Base-by-base conservation (phyloP, 1,140 invertebrate genomes). In the Macrocentrus cingulum region DNA sequence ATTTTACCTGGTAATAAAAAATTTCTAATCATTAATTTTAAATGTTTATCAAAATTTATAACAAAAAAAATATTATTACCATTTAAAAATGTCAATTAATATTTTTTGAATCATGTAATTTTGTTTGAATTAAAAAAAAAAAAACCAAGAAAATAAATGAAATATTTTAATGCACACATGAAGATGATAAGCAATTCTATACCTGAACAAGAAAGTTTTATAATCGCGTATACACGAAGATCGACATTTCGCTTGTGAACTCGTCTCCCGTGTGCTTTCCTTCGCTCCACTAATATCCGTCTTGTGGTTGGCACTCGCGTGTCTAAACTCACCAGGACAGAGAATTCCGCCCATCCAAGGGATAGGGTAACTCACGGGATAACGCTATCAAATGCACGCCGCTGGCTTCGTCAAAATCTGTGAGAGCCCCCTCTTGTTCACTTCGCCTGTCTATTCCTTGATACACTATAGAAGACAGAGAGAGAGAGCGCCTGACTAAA, bases 371-470 rank as follows among this genome's bases (percentile, higher is more conserved):
- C 71, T 66, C 55, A 59, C 64, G n/a, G 67, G 69, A 74, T 76
- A 75, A 69, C 71, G 68, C 75, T 72, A 78, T 79, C 77, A 78
- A 78, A 68, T 70, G 69, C 75, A 79, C 71, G 73, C 70, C 71
- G 72, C 56, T 64, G 60, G 52, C 60, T 62, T 51, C 60, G 59
- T 60, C 61, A 63, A 60, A 60, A 63, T 63, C 29, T 39, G 18
- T 15, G n/a, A n/a, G n/a, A 22, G 45, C 22, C 39, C 34, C 44
- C 41, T 22, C 34, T 41, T n/a, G n/a, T n/a, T n/a, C n/a, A n/a
- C n/a, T 18, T 25, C 25, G 11, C 15, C 46, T 41, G 18, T 49
- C 20, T 46, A 48, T 41, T 29, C 45, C 36, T 49, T 22, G 48
- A 32, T 39, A 32, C 32, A 49, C 19, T 19, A 56, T 36, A 57